Evolutionary conservation across 1,140 invertebrate species (phyloP).

Genomic region (Habropoda laboriosa): DNA sequence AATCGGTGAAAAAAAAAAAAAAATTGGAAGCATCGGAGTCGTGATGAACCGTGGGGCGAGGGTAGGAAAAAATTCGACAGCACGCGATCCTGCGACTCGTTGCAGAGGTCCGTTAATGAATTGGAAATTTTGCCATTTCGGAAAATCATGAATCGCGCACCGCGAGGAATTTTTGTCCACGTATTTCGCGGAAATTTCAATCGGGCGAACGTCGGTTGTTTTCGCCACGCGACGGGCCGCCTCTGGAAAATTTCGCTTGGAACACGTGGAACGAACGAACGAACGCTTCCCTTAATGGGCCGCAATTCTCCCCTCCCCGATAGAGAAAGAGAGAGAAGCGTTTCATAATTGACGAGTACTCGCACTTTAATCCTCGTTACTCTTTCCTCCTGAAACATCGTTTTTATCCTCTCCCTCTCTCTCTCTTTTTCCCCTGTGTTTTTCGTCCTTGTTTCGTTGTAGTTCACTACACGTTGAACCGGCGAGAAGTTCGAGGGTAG

Average conservation of each 20-base stretch:
- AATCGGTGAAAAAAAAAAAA: not conserved
- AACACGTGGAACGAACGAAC: too few relatives aligned
- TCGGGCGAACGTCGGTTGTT: conserved; percentile 15
- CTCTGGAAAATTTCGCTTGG: conserved; percentile 67
- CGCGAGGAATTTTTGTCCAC: conserved; percentile 20
- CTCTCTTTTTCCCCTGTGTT: not conserved
- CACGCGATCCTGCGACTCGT: not conserved
- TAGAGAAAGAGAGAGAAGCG: conserved; percentile 51
- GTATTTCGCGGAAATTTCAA: conserved; percentile 14
- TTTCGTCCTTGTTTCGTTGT: not conserved
- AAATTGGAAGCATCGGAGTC: too few relatives aligned
- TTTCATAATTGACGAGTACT: conserved; percentile 72
- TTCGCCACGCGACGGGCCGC: conserved; percentile 40
- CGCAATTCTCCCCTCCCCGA: conserved; percentile 50
- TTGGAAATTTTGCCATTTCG: not conserved
- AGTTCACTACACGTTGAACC: not conserved
- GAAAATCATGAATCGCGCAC: not conserved
- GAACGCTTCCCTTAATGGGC: conserved; percentile 68
- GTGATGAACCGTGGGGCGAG: too few relatives aligned
- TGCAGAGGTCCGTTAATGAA: not conserved
- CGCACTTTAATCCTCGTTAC: conserved; percentile 66
- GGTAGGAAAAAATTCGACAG: not conserved
- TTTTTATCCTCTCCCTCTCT: not conserved
- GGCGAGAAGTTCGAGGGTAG: conserved; percentile 5
- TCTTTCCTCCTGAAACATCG: too few relatives aligned